phyloP scores from a whole-genome alignment of 2,888 invertebrate species.

The Aquatica leii region DNA sequence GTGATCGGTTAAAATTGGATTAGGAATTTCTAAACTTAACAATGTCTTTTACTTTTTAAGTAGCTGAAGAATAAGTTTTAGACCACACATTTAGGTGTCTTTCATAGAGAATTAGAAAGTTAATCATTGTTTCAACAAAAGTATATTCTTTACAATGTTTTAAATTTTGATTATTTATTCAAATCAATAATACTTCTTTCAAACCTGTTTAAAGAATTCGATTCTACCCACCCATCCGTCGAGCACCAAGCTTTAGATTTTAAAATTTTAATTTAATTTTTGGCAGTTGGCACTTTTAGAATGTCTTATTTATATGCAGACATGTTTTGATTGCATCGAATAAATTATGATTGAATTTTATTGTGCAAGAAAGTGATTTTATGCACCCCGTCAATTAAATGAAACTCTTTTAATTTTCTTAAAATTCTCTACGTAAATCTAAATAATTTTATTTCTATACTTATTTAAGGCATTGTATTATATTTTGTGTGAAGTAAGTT shows the following conservation, averaged over 20 bases:
- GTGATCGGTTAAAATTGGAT: background rate
- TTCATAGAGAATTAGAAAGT: no score
- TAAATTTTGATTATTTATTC: background rate
- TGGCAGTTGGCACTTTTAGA: conserved; percentile 47
- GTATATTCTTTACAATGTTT: no score
- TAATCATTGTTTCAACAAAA: no score
- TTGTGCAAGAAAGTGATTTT: conserved; percentile 7
- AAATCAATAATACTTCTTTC: background rate
- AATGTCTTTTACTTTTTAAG: no score
- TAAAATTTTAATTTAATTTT: conserved; percentile 48
- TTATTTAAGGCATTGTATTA: no score
- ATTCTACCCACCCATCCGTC: conserved; percentile 26
- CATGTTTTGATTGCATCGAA: conserved; percentile 47
- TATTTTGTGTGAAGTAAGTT: conserved; percentile 8
- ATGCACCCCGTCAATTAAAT: no score
- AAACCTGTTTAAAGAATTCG: conserved; percentile 8
- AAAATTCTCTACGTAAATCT: no score
- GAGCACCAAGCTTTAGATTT: conserved; percentile 35
- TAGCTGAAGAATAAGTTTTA: no score
- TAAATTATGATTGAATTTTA: conserved; percentile 41
- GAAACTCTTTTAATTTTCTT: no score
- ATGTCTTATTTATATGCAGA: conserved; percentile 53
- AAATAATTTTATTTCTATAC: no score
- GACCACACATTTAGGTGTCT: no score
- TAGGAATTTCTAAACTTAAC: background rate